Conservation (phyloP, 2,888 invertebrate genomes). For the Synergus umbraculus region DNA sequence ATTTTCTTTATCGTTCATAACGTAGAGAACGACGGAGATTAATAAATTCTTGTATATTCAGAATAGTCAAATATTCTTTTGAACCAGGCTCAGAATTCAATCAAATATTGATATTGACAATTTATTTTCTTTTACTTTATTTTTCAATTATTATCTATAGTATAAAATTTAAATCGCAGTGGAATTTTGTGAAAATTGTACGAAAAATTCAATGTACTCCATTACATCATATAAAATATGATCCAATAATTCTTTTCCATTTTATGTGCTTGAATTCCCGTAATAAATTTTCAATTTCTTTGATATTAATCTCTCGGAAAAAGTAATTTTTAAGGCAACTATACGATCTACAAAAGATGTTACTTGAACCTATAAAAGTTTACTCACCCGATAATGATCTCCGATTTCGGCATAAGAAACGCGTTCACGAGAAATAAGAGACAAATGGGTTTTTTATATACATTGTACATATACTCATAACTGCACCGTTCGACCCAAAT, state of each 20-base stretch:
- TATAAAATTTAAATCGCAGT: background rate
- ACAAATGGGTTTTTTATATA: conserved; percentile 29
- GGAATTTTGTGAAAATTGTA: background rate
- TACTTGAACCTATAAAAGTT: conserved; percentile 32
- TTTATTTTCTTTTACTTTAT: background rate
- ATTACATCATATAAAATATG: background rate
- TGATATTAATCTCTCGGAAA: background rate
- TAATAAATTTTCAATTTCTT: background rate
- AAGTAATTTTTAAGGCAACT: background rate
- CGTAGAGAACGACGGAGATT: background rate
- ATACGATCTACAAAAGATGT: background rate
- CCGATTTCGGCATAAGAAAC: conserved; percentile 21
- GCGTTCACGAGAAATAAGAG: conserved; percentile 12
- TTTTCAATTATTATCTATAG: too few relatives aligned
- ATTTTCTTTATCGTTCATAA: background rate
- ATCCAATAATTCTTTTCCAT: background rate
- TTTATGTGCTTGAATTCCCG: background rate
- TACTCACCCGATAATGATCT: conserved; percentile 32
- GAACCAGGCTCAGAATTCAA: background rate
- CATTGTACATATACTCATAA: background rate
- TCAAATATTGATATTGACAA: background rate
- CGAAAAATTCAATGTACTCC: too few relatives aligned
- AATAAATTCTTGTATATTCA: background rate
- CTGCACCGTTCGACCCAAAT: conserved; percentile 24
- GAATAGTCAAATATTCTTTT: background rate